Base-by-base conservation (phyloP, 2,797 vertebrate species). In the Nothura maculosa region DNA sequence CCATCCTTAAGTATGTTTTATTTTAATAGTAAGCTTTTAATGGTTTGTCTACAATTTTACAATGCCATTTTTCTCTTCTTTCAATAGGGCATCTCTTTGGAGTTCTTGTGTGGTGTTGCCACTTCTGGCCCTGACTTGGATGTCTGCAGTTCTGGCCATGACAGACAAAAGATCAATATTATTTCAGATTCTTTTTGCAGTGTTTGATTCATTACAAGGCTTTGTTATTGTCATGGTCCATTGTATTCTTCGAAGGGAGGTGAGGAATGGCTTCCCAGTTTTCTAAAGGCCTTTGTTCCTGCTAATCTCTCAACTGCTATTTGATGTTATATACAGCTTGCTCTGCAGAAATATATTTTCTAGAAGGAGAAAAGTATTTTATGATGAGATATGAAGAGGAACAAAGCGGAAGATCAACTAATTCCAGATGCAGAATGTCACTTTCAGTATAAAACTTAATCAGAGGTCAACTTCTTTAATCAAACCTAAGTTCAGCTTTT, bases 201-300 rank as follows among this genome's bases (percentile, higher is more conserved):
- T 99, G 93, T 99, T 99, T 96, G 99, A 99, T 98, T 99, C 99
- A 27, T 98, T 99, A 94, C 99, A 99, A 98, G 99, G 99, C 92
- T 99, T 99, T 95, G 99, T 99, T 96, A 99, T 99, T 90, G 99
- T 99, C 97, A 99, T 99, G 99, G 99, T 99, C 94, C 99, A 99
- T 98, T 99, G 99, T 95, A 98, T 99, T 97, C 98, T 99, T 85
- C 98, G 99, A 96, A 98, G 98, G 98, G 99, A 99, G 99, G 99
- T 99, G 97, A 95, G 97, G 42, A 95, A 95, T 81, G 77, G 21
- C 40, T 93, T 96, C 58, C 66, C 81, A 14, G 50, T 42, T 87
- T 87, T 87, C 88, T 90, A 42, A 82, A 75, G 68, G 62, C 22
- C 54, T 85, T 16, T 73, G 34, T 47, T 87, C 43, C 80, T 87